Evolutionary conservation across 2,888 invertebrate species (phyloP), one percentile per base, ranked within the genome.

Genomic region (Ochropleura leucogaster): DNA sequence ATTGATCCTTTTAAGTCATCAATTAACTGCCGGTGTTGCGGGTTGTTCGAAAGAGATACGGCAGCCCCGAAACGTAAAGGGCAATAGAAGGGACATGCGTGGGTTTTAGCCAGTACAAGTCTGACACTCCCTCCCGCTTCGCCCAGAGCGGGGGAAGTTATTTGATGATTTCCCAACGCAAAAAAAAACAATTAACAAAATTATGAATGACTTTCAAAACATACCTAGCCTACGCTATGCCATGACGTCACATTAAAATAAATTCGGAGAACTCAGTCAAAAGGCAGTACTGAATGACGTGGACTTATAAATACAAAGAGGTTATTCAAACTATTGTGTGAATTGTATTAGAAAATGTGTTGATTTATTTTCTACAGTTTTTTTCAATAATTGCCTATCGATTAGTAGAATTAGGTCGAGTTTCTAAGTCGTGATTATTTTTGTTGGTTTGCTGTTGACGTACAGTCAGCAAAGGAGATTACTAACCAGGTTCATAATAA

Each of bases 301-400:
- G 59, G 55, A 59, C 20, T 10, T 53, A 60, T 20, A 16, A 78
- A 68, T 44, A 82, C 81, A 81, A 82, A 70, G 60, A 57, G 10
- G 65, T 42, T 72, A 67, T 84, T 70, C 60, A 69, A 40, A 76
- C 81, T 62, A 80, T 80, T 80, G 77, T 84, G 14, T 18, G 51
- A 66, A 80, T 75, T 53, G 76, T 78, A 53, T 51, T 60, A 62
- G 40, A 59, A n/a, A 44, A 40, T 65, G 59, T 67, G 49, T 80
- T 51, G 49, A 65, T 60, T 5, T 49, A 42, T 42, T 74, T 71
- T 20, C n/a, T 59, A 40, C 44, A 67, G 44, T 66, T 75, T 71
- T 80, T 83, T 83, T 66, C 42, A 63, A 53, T 72, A 79, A 65
- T 51, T 60, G 7, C 5, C 10, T 77, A 80, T 84, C 69, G 81